Percentiles rank a stretch among this genome's conserved stretches.
These are phyloP conservation scores for Ophion ellenae DNA, from an alignment of 2,888 invertebrate genomes.

Conservation along the genomic window DNA sequence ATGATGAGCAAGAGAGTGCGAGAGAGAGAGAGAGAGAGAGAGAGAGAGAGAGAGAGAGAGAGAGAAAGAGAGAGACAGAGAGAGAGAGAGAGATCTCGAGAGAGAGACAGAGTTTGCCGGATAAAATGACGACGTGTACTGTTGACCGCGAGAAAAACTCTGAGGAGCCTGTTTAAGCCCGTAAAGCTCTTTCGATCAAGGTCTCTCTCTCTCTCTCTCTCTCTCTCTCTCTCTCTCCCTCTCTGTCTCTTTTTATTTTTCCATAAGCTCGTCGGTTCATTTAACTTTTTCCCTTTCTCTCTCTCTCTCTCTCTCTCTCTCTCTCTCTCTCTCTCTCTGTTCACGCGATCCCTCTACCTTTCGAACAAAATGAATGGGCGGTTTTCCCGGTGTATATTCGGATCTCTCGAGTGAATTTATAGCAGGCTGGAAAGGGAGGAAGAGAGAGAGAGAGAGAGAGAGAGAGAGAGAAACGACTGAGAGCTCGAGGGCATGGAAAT, in stretches of 20 bases:
- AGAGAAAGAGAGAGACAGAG: conserved; percentile 19
- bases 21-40: background rate
- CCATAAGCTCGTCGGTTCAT: conserved; percentile 46
- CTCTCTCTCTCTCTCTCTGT: background rate
- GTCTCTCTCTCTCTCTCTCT: conserved; percentile 5
- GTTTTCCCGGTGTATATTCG: conserved; percentile 61
- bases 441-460: background rate
- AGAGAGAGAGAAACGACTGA: conserved; percentile 17
- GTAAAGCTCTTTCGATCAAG: conserved; percentile 59
- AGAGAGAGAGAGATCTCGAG: conserved; percentile 16
- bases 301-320: background rate
- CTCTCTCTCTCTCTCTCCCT: conserved; percentile 12
- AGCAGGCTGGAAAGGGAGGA: conserved; percentile 6
- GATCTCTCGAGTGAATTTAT: conserved; percentile 65
- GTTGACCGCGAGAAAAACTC: conserved; percentile 49
- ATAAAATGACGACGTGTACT: conserved; percentile 51
- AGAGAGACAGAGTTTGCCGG: conserved; percentile 31
- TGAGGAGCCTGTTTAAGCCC: conserved; percentile 26
- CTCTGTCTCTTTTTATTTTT: conserved; percentile 9
- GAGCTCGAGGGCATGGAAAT: conserved; percentile 73
- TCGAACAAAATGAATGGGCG: conserved; percentile 59
- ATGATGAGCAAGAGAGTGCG: conserved; percentile 22
- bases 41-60: no score
- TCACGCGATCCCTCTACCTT: conserved; percentile 7
- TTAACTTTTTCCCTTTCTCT: conserved; percentile 38